Conservation (phyloP, 2,797 vertebrate species). For the Danionella dracula region DNA sequence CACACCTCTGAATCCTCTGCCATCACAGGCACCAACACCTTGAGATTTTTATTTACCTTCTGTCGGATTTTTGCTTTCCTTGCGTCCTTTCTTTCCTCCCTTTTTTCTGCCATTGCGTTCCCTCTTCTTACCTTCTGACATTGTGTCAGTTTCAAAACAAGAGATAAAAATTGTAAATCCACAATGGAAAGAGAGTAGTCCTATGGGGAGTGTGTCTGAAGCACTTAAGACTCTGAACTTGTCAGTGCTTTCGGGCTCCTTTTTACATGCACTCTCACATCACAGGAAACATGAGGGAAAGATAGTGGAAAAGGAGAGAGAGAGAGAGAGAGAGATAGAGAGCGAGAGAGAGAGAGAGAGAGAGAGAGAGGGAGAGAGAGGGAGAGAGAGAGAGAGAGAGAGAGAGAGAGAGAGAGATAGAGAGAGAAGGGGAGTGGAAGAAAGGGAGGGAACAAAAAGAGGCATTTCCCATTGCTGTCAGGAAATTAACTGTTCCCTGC, state of each 20-base stretch:
- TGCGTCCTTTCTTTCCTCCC: conserved; percentile 62
- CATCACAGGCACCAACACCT: conserved; percentile 29
- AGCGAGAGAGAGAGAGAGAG: conserved; percentile 33
- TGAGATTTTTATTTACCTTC: conserved; percentile 63
- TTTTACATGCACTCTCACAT: conserved; percentile 74
- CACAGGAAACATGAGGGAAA: conserved; percentile 46
- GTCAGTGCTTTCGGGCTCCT: conserved; percentile 67
- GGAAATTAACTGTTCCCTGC: conserved; percentile 67
- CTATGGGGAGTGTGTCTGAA: conserved; percentile 64
- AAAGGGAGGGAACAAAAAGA: conserved; percentile 43
- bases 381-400: conserved; percentile 15
- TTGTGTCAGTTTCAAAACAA: conserved; percentile 57
- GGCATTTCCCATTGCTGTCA: conserved; percentile 73
- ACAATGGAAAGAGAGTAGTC: conserved; percentile 62
- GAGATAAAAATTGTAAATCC: conserved; percentile 62
- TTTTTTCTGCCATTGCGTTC: conserved; percentile 67
- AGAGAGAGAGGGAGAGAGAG: conserved; percentile 29
- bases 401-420: too few relatives aligned
- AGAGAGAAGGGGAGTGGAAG: conserved; percentile 39
- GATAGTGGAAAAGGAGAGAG: neutral
- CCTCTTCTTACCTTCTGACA: conserved; percentile 70
- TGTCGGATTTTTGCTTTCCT: conserved; percentile 52
- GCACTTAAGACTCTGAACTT: conserved; percentile 68
- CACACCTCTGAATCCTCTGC: neutral
- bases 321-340: conserved; percentile 11